Conservation (phyloP, 2,888 invertebrate genomes). For the Andrena trimmerana region DNA sequence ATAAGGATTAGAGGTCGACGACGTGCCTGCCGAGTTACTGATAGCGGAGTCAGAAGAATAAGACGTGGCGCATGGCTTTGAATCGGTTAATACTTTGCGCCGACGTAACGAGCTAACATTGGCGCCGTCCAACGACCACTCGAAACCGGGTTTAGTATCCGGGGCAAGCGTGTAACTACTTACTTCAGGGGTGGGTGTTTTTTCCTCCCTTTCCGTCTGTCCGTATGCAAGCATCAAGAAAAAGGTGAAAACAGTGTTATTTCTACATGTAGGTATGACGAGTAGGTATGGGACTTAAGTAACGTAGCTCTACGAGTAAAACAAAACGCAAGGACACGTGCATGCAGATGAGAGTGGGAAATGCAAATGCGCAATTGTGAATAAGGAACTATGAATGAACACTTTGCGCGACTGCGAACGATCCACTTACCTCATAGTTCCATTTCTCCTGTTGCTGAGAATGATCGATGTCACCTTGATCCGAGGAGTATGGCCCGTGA, state of each 20-base stretch:
- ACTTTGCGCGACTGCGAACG: background rate
- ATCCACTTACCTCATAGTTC: conserved; percentile 83
- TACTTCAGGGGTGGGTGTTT: conserved; percentile 82
- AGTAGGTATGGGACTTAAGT: conserved; percentile 4
- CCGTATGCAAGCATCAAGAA: conserved; percentile 79
- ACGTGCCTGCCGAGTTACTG: background rate
- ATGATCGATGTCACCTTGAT: conserved; percentile 78
- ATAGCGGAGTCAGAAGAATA: conserved; percentile 20
- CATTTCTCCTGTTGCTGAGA: conserved; percentile 80
- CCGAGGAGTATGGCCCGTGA: conserved; percentile 70
- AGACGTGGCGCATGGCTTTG: conserved; percentile 26
- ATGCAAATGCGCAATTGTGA: background rate
- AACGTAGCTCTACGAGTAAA: conserved; percentile 1
- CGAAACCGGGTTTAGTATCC: conserved; percentile 75
- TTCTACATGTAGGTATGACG: conserved; percentile 17
- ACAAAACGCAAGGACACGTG: background rate
- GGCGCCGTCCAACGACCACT: conserved; percentile 68
- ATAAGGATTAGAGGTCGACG: conserved; percentile 36
- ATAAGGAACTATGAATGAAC: background rate
- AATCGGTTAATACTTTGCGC: conserved; percentile 70
- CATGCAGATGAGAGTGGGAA: background rate
- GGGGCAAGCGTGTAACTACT: conserved; percentile 78
- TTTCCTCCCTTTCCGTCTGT: conserved; percentile 82
- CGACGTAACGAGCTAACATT: conserved; percentile 78
- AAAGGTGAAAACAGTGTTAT: conserved; percentile 71